A percentile compares a stretch with the other conserved stretches of the same genome.
These are phyloP conservation scores for Tyrannus savana DNA, from an alignment of 2,113 vertebrate genomes.

Conservation along the genomic window DNA sequence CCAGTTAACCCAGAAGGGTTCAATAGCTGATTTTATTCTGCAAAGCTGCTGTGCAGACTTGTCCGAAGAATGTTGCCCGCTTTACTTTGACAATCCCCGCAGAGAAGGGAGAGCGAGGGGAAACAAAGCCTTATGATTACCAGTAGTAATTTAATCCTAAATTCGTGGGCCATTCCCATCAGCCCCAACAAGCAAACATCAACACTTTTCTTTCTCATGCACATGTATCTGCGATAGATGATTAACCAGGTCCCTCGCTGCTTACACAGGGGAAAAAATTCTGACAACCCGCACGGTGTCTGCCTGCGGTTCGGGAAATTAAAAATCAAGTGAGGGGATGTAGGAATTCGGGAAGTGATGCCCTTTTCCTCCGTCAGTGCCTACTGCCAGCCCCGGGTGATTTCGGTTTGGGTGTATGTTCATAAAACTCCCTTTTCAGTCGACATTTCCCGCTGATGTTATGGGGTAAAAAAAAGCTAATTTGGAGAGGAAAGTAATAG, in stretches of 20 bases:
- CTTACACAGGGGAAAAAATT: not conserved
- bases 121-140: slow-evolving; percentile 31
- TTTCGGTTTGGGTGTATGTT: not conserved
- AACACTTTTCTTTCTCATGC: slow-evolving; percentile 87
- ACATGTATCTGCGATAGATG: slow-evolving; percentile 85
- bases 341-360: not conserved
- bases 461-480: not conserved
- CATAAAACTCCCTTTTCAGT: not conserved
- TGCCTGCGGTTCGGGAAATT: not conserved
- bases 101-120: not conserved
- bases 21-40: not conserved
- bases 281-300: not conserved
- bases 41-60: not conserved
- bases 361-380: not conserved
- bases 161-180: slow-evolving; percentile 86
- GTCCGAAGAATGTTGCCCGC: not conserved
- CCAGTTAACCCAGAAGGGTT: not conserved
- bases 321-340: not conserved
- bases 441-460: not conserved
- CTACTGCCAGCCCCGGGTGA: not conserved
- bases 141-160: slow-evolving; percentile 85
- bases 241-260: slow-evolving; percentile 81
- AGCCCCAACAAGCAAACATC: slow-evolving; percentile 85
- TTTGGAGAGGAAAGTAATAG: not conserved
- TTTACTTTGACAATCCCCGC: not conserved